Percentiles rank a stretch among this genome's conserved stretches.
These are phyloP conservation scores for Drosophila repleta DNA, from an alignment of 1,140 invertebrate species.

Conservation along the genomic window DNA sequence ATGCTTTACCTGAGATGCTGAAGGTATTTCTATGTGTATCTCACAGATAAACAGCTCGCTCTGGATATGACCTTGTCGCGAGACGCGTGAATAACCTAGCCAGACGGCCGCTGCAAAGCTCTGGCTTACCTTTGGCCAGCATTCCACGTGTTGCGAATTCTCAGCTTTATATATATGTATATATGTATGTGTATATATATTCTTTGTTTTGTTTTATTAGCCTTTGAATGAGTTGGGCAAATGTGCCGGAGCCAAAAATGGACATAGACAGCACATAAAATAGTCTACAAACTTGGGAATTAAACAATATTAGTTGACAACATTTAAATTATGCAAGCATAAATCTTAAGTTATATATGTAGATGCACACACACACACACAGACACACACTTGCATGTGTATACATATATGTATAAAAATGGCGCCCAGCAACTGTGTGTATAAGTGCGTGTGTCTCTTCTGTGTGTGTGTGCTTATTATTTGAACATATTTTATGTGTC, in stretches of 20 bases:
- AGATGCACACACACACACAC: conserved; percentile 4
- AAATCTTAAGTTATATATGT: conserved; percentile 40
- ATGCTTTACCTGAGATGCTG: no score
- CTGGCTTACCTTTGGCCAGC: no score
- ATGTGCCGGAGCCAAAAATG: no score
- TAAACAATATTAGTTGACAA: conserved; percentile 57
- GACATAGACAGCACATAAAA: conserved; percentile 5
- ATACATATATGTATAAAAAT: conserved; percentile 1
- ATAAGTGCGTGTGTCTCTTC: conserved; percentile 7
- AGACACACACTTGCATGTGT: conserved; percentile 10
- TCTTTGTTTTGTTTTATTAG: not conserved
- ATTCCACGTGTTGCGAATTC: not conserved
- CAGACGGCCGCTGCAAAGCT: no score
- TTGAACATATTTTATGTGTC: conserved; percentile 49
- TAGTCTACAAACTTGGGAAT: conserved; percentile 35
- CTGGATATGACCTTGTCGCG: no score
- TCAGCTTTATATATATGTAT: not conserved
- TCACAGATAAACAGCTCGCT: no score
- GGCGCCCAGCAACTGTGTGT: conserved; percentile 20
- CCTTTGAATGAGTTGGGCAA: no score
- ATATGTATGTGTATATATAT: not conserved
- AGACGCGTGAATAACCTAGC: no score
- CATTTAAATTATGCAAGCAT: conserved; percentile 58
- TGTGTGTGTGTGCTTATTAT: conserved; percentile 28
- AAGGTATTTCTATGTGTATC: no score